Conservation (phyloP, 2,113 vertebrate genomes). For the Syngnathus typhle region DNA sequence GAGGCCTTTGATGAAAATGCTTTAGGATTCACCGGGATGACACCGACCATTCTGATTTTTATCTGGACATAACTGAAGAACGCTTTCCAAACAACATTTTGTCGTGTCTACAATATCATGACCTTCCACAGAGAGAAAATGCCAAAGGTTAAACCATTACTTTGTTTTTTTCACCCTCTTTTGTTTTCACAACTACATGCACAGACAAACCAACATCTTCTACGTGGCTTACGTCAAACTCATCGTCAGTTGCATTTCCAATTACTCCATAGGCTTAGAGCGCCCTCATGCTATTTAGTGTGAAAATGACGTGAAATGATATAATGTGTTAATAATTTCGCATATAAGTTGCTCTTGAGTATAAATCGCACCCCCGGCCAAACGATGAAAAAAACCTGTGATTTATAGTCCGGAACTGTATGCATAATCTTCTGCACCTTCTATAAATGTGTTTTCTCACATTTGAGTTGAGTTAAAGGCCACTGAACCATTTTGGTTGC, state of each 20-base stretch:
- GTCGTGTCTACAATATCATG: conserved; percentile 41
- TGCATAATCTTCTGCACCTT: neutral
- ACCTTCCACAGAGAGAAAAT: conserved; percentile 34
- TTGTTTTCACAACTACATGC: neutral
- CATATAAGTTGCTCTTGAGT: no score
- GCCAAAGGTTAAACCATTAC: conserved; percentile 13
- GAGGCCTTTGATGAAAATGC: neutral
- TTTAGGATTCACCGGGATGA: conserved; percentile 21
- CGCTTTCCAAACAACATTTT: conserved; percentile 18
- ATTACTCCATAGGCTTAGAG: no score
- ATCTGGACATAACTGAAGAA: conserved; percentile 15
- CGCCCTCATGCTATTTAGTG: no score
- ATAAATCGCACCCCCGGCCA: no score
- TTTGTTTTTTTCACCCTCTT: neutral
- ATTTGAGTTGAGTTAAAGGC: conserved; percentile 34
- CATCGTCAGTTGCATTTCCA: no score
- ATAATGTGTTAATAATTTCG: no score
- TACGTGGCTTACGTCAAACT: no score
- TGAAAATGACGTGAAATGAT: no score
- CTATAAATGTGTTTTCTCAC: conserved; percentile 25
- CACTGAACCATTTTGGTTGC: conserved; percentile 32
- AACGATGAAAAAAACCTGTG: no score
- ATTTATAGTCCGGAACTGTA: no score
- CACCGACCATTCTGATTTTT: conserved; percentile 3
- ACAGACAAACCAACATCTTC: no score